These are phyloP conservation scores for Callinectes sapidus DNA, from an alignment of 2,888 invertebrate species.

Conservation along the genomic window DNA sequence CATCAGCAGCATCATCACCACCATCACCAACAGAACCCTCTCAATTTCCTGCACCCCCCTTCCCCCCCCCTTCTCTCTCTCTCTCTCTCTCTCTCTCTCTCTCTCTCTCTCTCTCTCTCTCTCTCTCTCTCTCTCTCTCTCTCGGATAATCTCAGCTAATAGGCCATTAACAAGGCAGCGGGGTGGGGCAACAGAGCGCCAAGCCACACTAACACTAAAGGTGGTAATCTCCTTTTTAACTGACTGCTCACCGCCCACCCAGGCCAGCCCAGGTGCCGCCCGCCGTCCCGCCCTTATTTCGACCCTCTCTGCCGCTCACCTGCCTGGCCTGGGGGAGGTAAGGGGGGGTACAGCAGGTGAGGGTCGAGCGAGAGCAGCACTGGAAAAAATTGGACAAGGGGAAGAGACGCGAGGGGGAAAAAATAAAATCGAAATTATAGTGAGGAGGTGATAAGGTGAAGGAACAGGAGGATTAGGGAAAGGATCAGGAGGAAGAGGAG, in stretches of 20 bases:
- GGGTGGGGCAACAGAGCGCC: background rate
- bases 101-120: conserved; percentile 6
- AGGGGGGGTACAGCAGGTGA: background rate
- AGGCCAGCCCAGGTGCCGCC: background rate
- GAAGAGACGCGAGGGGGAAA: background rate
- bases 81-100: background rate
- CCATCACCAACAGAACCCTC: background rate
- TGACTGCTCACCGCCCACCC: background rate
- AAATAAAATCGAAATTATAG: background rate
- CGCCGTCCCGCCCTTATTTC: background rate
- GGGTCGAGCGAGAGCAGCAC: background rate
- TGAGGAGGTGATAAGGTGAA: conserved; percentile 28
- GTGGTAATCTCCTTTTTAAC: background rate
- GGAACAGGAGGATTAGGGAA: conserved; percentile 9
- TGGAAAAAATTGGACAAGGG: background rate
- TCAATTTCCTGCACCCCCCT: background rate
- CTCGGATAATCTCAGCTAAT: conserved; percentile 39
- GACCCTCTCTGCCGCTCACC: background rate
- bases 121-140: background rate
- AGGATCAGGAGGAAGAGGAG: background rate
- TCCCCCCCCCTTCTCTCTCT: background rate
- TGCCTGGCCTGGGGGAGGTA: background rate
- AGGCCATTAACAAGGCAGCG: conserved; percentile 45
- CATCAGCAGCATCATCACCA: too few relatives aligned
- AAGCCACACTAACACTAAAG: background rate